phyloP scores from a whole-genome alignment of 2,113 vertebrate species.

The Tachysurus fulvidraco region DNA sequence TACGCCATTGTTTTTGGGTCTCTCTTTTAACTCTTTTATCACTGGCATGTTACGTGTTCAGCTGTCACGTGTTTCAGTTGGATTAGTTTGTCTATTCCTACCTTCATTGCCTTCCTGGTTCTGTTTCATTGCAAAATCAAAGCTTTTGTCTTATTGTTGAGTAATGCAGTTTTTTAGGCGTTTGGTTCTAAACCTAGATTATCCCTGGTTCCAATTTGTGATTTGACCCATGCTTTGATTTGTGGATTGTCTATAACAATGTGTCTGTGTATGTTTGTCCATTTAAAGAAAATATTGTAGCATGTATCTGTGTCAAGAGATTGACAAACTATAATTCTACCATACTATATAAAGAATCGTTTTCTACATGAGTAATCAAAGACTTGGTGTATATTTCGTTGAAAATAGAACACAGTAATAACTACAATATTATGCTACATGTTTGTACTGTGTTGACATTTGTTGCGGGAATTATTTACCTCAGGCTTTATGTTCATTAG shows the following conservation, averaged over 20 bases:
- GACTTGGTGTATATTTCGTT: neutral
- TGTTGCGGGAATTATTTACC: neutral
- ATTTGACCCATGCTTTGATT: neutral
- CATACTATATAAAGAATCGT: neutral
- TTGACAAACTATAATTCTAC: neutral
- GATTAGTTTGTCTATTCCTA: neutral
- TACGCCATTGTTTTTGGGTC: neutral
- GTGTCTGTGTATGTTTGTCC: neutral
- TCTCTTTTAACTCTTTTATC: neutral
- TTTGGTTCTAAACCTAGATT: neutral
- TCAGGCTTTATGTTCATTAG: neutral
- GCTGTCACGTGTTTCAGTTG: neutral
- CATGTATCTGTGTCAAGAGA: neutral
- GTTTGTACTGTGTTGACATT: neutral
- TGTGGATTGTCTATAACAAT: neutral
- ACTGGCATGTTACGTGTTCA: neutral
- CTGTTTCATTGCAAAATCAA: too few species aligned
- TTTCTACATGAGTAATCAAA: neutral
- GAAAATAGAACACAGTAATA: neutral
- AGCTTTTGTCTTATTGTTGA: neutral
- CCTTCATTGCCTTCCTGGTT: too few species aligned
- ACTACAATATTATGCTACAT: neutral
- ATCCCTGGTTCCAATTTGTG: neutral
- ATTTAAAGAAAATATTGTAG: neutral
- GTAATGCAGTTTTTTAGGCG: neutral